Evolutionary conservation across 2,113 vertebrate species (phyloP).

Genomic region (Pteropus alecto): DNA sequence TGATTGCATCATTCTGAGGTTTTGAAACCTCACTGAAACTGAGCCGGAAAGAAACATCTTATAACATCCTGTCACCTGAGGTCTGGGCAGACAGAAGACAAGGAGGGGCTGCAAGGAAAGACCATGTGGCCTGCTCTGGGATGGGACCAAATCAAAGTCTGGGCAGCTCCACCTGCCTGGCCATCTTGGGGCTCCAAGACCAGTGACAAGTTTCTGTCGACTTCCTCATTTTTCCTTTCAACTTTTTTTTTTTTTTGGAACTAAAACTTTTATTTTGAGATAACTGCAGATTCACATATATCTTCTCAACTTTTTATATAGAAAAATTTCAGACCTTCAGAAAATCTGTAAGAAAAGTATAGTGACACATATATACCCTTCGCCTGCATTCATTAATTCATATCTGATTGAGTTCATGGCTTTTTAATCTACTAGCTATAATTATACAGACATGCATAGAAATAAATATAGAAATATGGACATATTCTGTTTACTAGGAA

Average conservation of each 20-base stretch:
- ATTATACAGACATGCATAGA: neutral
- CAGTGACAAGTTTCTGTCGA: rapidly evolving
- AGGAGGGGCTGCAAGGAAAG: neutral
- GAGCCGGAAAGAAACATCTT: neutral
- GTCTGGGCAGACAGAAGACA: neutral
- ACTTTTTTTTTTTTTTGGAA: neutral
- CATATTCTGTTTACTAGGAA: neutral
- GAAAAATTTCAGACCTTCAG: neutral
- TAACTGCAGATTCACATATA: neutral
- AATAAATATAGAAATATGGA: neutral
- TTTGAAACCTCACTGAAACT: constrained; percentile 15
- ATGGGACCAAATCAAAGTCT: neutral
- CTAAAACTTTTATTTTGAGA: neutral
- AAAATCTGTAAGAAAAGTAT: neutral
- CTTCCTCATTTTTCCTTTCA: neutral
- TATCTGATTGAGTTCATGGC: neutral
- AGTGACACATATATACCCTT: neutral
- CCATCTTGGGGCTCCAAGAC: rapidly evolving
- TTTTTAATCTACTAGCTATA: neutral
- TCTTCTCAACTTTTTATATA: neutral
- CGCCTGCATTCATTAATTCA: neutral
- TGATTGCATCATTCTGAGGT: neutral
- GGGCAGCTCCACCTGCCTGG: neutral
- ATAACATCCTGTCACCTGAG: constrained; percentile 14
- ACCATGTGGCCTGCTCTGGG: neutral